Percentiles rank a stretch among this genome's conserved stretches.
These are phyloP conservation scores for Microcebus tavaratra DNA, from an alignment of 2,113 vertebrate species.

Conservation along the genomic window DNA sequence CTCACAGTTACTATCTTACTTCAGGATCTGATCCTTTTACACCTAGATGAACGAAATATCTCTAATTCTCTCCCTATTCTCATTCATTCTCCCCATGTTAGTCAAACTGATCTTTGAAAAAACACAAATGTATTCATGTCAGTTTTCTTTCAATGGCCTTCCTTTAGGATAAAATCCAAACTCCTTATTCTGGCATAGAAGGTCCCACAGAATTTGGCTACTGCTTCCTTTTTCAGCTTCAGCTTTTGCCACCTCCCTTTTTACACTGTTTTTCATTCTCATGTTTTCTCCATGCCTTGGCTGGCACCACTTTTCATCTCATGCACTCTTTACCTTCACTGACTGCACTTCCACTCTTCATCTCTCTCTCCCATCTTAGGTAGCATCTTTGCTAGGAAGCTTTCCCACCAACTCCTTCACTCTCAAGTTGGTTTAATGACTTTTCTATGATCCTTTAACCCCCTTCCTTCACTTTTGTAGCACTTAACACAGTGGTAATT, in stretches of 20 bases:
- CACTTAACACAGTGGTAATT: background rate
- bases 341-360: background rate
- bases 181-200: background rate
- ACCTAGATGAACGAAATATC: background rate
- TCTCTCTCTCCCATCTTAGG: background rate
- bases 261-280: background rate
- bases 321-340: background rate
- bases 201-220: background rate
- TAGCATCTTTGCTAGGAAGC: background rate
- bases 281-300: background rate
- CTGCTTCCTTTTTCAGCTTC: background rate
- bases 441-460: background rate
- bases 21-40: background rate
- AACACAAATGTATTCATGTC: background rate
- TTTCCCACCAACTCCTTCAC: background rate
- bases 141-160: background rate
- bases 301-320: background rate
- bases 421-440: background rate
- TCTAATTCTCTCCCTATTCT: background rate
- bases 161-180: slow-evolving; percentile 11
- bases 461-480: background rate
- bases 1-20: background rate
- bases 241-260: background rate
- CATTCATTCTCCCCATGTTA: background rate
- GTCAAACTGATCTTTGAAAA: background rate